A percentile compares a stretch with the other conserved stretches of the same genome.
Conservation (phyloP, 2,888 invertebrate genomes). For the Lasioglossum oenotherae region DNA sequence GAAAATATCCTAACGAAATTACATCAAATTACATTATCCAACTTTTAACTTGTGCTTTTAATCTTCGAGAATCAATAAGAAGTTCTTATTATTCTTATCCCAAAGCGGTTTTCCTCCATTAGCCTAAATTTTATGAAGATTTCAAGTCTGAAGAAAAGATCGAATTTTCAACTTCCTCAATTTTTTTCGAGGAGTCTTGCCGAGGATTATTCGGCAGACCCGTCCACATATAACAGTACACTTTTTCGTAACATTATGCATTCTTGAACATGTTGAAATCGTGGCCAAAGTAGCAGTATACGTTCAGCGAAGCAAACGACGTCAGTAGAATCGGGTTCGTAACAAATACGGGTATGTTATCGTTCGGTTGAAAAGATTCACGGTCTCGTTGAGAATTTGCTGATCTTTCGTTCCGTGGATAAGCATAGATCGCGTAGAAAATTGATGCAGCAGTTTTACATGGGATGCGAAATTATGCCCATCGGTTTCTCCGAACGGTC, state of each 20-base stretch:
- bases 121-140: not conserved
- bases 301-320: not conserved
- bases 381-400: constrained; percentile 7
- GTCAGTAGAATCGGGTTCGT: not conserved
- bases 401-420: constrained; percentile 25
- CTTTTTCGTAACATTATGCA: not conserved
- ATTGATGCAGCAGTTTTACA: constrained; percentile 32
- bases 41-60: not conserved
- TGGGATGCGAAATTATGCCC: constrained; percentile 33
- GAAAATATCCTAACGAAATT: not conserved
- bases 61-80: not conserved
- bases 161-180: not conserved
- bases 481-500: constrained; percentile 22
- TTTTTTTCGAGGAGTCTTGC: not conserved
- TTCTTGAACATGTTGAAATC: not conserved
- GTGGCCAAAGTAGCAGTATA: not conserved
- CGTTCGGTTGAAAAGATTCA: constrained; percentile 19
- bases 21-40: not conserved
- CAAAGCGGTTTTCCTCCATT: not conserved
- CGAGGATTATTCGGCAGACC: not conserved
- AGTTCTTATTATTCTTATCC: not conserved
- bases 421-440: constrained; percentile 30
- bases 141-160: not conserved
- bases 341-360: not conserved
- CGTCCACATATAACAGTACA: not conserved